Conservation (phyloP, 2,888 invertebrate species). For the Mimas tiliae region DNA sequence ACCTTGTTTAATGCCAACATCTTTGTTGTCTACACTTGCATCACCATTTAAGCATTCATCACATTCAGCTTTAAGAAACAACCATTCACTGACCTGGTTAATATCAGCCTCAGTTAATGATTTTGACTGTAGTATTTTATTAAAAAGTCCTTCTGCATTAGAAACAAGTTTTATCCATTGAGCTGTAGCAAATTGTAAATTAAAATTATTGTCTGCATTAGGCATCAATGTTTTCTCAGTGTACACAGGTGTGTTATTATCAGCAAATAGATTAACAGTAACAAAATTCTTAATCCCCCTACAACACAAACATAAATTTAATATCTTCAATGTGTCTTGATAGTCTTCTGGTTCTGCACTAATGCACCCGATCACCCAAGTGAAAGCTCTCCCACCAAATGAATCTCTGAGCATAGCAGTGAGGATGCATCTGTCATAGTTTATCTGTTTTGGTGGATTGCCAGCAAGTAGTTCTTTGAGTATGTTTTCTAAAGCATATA, state of each 20-base stretch:
- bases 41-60: conserved; percentile 91
- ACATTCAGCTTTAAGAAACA: conserved; percentile 93
- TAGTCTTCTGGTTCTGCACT: conserved; percentile 88
- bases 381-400: conserved; percentile 90
- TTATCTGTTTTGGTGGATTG: conserved; percentile 81
- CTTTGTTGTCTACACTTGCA: conserved; percentile 74
- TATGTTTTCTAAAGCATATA: conserved; percentile 88
- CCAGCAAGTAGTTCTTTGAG: conserved; percentile 84
- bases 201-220: conserved; percentile 81
- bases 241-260: conserved; percentile 85
- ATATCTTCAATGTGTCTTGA: conserved; percentile 88
- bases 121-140: conserved; percentile 89
- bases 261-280: conserved; percentile 88
- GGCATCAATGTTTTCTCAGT: conserved; percentile 66
- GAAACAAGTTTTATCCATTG: conserved; percentile 93
- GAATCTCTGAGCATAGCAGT: conserved; percentile 89
- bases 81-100: conserved; percentile 91
- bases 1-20: conserved; percentile 71
- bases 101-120: conserved; percentile 89
- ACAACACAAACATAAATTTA: conserved; percentile 87
- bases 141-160: conserved; percentile 93
- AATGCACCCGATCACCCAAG: conserved; percentile 89
- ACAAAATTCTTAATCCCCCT: conserved; percentile 89
- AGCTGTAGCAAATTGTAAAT: conserved; percentile 92
- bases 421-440: conserved; percentile 87